These are phyloP conservation scores for Sardina pilchardus DNA, from an alignment of 2,113 vertebrate species.

Conservation along the genomic window DNA sequence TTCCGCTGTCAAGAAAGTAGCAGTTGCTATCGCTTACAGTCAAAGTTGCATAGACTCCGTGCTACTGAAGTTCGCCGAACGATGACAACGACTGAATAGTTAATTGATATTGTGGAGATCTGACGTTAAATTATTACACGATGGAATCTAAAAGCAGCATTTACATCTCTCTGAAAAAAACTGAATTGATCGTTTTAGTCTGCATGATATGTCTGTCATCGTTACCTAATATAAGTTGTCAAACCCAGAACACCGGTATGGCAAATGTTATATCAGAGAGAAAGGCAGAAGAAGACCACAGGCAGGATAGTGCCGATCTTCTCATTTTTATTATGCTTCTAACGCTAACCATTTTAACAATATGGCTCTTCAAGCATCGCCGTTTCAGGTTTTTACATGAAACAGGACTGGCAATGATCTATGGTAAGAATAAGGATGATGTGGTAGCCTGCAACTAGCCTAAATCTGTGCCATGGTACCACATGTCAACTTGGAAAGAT, in stretches of 20 bases:
- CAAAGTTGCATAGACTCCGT: background rate
- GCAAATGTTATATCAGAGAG: conserved; percentile 80
- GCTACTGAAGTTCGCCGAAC: background rate
- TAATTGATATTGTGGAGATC: background rate
- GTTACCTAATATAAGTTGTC: conserved; percentile 53
- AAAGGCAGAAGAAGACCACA: conserved; percentile 84
- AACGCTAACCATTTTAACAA: conserved; percentile 81
- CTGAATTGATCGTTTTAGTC: background rate
- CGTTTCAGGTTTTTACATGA: conserved; percentile 83
- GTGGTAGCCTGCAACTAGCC: background rate
- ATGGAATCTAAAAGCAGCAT: background rate
- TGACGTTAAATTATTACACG: background rate
- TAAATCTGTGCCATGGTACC: background rate
- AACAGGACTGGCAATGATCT: conserved; percentile 88
- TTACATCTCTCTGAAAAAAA: background rate
- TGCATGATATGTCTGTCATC: conserved; percentile 36
- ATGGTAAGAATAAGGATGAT: conserved; percentile 68
- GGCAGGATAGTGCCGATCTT: conserved; percentile 85
- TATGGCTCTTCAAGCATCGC: conserved; percentile 89
- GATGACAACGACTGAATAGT: background rate
- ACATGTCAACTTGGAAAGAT: background rate
- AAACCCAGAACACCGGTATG: conserved; percentile 70
- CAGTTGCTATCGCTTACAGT: background rate
- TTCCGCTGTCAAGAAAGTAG: background rate
- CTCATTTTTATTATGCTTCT: conserved; percentile 84